Evolutionary conservation across 35 echinoderm and acorn worm species (phyloP).

Genomic region (Lytechinus variegatus): DNA sequence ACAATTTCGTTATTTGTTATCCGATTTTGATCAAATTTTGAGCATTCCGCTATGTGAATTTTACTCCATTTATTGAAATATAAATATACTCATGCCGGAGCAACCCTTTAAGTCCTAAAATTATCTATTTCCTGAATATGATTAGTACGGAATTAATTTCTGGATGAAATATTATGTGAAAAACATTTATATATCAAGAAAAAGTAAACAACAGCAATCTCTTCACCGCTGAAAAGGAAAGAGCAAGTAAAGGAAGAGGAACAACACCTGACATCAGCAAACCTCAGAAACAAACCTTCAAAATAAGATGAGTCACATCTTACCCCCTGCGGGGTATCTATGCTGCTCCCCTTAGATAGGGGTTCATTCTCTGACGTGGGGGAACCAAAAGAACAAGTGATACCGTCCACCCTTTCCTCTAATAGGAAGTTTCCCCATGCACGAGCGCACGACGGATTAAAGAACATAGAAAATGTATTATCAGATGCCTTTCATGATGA

Average conservation of each 20-base stretch:
- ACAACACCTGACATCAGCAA: not conserved
- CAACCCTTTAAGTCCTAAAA: no score
- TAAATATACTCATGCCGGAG: no score
- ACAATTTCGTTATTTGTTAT: no score
- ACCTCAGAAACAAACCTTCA: not conserved
- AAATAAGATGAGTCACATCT: not conserved
- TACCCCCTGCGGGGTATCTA: not conserved
- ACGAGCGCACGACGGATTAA: no score
- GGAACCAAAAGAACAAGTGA: slow-evolving; percentile 1
- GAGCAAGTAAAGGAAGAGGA: not conserved
- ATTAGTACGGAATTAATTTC: not conserved
- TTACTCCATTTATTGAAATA: no score
- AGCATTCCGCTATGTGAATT: no score
- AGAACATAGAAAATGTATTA: no score
- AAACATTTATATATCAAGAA: no score
- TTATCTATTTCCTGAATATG: not conserved
- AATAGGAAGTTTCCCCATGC: no score
- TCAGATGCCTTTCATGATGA: no score
- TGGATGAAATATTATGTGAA: not conserved
- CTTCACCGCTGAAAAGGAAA: not conserved
- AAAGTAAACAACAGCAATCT: no score
- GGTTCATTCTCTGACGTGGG: not conserved
- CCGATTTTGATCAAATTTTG: no score
- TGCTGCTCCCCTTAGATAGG: not conserved
- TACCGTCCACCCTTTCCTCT: not conserved